Conservation (phyloP, 2,888 invertebrate species). For the Theretra japonica region DNA sequence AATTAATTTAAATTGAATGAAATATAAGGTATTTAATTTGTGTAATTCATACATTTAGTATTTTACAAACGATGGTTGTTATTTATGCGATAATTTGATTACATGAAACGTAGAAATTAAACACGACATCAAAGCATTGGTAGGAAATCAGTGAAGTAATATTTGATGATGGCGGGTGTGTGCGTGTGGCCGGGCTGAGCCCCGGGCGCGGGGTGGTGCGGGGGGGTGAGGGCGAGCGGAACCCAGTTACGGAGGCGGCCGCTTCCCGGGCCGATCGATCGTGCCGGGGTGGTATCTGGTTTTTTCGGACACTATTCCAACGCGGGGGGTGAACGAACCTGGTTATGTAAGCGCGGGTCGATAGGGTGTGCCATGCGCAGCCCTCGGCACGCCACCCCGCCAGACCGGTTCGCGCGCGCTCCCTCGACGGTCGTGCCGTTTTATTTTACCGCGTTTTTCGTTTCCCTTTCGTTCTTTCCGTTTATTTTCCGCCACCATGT, state of each 20-base stretch:
- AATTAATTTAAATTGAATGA: not conserved
- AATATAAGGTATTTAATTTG: not conserved
- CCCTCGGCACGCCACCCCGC: constrained; percentile 44
- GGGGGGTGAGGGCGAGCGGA: constrained; percentile 38
- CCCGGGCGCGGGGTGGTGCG: constrained; percentile 28
- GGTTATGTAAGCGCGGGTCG: constrained; percentile 80
- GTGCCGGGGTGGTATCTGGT: constrained; percentile 75
- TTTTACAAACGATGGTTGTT: too few species aligned
- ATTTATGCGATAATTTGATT: not conserved
- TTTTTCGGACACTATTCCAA: constrained; percentile 84
- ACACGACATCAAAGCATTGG: constrained; percentile 30
- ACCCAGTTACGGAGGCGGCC: constrained; percentile 44
- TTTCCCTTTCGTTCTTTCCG: constrained; percentile 85
- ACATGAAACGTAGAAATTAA: not conserved
- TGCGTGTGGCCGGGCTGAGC: constrained; percentile 22
- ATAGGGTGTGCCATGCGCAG: constrained; percentile 72
- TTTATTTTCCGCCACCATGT: constrained; percentile 90
- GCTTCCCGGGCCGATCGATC: constrained; percentile 73
- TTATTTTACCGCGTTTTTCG: constrained; percentile 84
- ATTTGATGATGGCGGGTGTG: constrained; percentile 4
- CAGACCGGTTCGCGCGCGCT: constrained; percentile 77
- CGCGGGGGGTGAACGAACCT: constrained; percentile 82
- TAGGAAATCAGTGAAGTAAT: constrained; percentile 32
- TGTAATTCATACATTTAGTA: not conserved
- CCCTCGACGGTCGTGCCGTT: constrained; percentile 79